phyloP scores from a whole-genome alignment of 2,888 invertebrate genomes.

The Dryadula phaetusa region DNA sequence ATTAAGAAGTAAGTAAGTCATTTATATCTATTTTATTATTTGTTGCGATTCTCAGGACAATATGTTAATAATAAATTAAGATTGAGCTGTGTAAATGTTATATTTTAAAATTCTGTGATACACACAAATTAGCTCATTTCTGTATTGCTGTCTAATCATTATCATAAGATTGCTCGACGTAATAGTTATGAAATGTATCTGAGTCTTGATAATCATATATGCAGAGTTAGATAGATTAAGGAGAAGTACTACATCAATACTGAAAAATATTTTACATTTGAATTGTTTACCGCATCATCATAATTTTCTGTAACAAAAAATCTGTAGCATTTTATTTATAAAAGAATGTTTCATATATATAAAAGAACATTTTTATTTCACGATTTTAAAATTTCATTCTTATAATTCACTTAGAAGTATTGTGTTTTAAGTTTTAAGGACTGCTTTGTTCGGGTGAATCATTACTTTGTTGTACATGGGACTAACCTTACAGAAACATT shows the following conservation, averaged over 20 bases:
- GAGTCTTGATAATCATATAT: conserved; percentile 28
- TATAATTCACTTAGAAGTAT: neutral
- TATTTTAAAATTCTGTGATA: too few species aligned
- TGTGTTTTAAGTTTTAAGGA: conserved; percentile 6
- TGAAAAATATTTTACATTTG: conserved; percentile 21
- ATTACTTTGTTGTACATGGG: neutral
- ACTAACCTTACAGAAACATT: conserved; percentile 3
- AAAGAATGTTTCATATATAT: conserved; percentile 6
- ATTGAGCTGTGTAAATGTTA: too few species aligned
- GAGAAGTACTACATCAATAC: conserved; percentile 25
- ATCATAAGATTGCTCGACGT: conserved; percentile 28
- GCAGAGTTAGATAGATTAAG: conserved; percentile 37
- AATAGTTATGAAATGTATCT: conserved; percentile 33
- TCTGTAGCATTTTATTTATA: neutral
- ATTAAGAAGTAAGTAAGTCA: neutral
- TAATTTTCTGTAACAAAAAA: conserved; percentile 15
- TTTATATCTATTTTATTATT: neutral
- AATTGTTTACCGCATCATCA: neutral
- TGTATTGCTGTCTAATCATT: conserved; percentile 9
- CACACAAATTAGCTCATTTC: conserved; percentile 5
- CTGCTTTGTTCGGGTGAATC: neutral
- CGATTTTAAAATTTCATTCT: conserved; percentile 1
- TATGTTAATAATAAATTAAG: too few species aligned
- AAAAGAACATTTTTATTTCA: conserved; percentile 10
- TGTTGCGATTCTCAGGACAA: too few species aligned